Percentiles rank a stretch among this genome's conserved stretches.
These are phyloP conservation scores for Mustelus asterias DNA, from an alignment of 2,113 vertebrate genomes.

Conservation along the genomic window DNA sequence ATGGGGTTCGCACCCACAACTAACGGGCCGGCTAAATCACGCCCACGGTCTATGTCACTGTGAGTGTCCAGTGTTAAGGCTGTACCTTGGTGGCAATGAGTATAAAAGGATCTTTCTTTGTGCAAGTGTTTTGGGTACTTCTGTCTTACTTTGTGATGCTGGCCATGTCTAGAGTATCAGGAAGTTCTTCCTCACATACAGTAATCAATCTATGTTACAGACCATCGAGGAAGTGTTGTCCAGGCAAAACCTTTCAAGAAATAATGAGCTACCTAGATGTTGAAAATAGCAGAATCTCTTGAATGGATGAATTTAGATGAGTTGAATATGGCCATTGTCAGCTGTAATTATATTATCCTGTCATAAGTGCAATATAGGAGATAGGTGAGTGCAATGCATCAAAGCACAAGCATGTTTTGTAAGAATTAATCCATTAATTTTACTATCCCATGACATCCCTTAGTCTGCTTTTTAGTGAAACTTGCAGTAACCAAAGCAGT, in stretches of 20 bases:
- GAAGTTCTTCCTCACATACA: neutral
- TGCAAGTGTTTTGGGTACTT: neutral
- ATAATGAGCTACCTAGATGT: neutral
- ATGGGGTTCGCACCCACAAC: too few species aligned
- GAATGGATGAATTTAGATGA: neutral
- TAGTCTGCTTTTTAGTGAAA: neutral
- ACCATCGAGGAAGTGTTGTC: neutral
- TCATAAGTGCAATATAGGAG: too few species aligned
- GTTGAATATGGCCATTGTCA: neutral
- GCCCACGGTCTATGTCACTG: too few species aligned
- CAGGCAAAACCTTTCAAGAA: neutral
- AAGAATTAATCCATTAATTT: constrained; percentile 7
- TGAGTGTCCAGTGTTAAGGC: neutral
- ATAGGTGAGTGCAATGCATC: neutral
- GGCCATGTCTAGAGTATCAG: neutral
- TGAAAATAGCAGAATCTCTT: neutral
- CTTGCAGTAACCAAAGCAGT: neutral
- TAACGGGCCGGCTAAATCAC: too few species aligned
- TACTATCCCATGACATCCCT: neutral
- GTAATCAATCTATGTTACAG: neutral
- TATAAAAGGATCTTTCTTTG: neutral
- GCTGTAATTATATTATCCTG: neutral
- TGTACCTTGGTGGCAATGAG: neutral
- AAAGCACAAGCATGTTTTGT: neutral
- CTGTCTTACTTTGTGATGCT: neutral